These are phyloP conservation scores for Hyphantria cunea DNA, from an alignment of 1,140 invertebrate genomes.

Conservation along the genomic window DNA sequence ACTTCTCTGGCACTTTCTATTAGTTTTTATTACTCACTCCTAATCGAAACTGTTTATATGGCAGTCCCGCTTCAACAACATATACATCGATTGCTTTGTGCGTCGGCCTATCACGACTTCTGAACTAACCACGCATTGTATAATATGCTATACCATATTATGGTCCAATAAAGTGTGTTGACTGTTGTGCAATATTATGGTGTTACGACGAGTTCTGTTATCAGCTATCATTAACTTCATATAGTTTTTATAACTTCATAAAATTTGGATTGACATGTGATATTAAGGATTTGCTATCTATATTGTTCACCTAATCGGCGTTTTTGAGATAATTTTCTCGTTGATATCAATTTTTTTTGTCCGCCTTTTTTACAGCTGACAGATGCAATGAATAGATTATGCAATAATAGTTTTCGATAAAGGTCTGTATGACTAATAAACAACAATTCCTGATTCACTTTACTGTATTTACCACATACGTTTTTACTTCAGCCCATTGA, in stretches of 20 bases:
- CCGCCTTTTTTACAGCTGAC: neutral
- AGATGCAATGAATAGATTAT: too few relatives aligned
- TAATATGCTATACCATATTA: too few relatives aligned
- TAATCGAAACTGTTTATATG: slow-evolving; percentile 12
- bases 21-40: slow-evolving; percentile 41
- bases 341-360: neutral
- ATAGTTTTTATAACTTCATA: slow-evolving; percentile 20
- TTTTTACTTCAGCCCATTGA: too few relatives aligned
- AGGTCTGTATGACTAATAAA: too few relatives aligned
- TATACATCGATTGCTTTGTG: slow-evolving; percentile 28
- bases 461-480: too few relatives aligned
- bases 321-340: neutral
- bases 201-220: slow-evolving; percentile 18
- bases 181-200: too few relatives aligned
- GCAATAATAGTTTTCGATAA: too few relatives aligned
- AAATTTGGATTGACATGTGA: slow-evolving; percentile 8
- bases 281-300: slow-evolving; percentile 5
- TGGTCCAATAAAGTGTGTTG: too few relatives aligned
- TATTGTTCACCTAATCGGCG: neutral
- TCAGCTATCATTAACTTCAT: slow-evolving; percentile 22
- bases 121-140: too few relatives aligned
- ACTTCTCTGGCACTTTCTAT: slow-evolving; percentile 64
- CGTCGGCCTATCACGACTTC: too few relatives aligned
- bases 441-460: too few relatives aligned
- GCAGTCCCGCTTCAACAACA: slow-evolving; percentile 6